These are phyloP conservation scores for Minunthozetes semirufus DNA, from an alignment of 2,888 invertebrate species.

Conservation along the genomic window DNA sequence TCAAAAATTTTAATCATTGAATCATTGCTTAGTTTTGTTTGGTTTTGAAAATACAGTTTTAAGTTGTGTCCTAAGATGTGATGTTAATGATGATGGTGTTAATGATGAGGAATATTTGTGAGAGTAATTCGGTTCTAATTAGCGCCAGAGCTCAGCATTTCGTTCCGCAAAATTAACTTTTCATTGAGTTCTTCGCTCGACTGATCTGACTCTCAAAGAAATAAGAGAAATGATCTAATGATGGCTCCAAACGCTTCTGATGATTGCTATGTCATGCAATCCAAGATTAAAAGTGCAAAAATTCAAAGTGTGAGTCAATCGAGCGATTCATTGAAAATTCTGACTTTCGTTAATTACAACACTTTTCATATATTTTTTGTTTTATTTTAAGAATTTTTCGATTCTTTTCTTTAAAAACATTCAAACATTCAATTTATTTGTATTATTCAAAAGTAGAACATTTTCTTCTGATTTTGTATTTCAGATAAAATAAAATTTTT, in stretches of 20 bases:
- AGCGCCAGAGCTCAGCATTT: background rate
- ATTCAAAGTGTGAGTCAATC: background rate
- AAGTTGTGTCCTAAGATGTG: background rate
- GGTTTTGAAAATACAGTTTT: background rate
- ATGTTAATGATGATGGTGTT: background rate
- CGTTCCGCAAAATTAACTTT: constrained; percentile 26
- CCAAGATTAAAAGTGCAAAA: constrained; percentile 2
- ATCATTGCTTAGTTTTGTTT: background rate
- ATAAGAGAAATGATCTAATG: constrained; percentile 16
- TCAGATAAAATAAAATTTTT: too few species aligned
- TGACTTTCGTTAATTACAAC: background rate
- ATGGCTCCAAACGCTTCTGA: background rate
- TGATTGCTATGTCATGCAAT: constrained; percentile 25
- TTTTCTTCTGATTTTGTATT: too few species aligned
- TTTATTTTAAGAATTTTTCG: too few species aligned
- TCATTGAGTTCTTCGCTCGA: constrained; percentile 3
- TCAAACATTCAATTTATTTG: too few species aligned
- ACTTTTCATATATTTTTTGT: background rate
- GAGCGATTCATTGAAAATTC: constrained; percentile 10
- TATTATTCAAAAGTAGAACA: too few species aligned
- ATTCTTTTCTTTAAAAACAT: too few species aligned
- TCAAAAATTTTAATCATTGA: too few species aligned
- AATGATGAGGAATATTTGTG: background rate
- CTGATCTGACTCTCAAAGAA: background rate
- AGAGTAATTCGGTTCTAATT: constrained; percentile 4